Conservation (phyloP, 2,797 vertebrate genomes). For the Taenioides sp. region DNA sequence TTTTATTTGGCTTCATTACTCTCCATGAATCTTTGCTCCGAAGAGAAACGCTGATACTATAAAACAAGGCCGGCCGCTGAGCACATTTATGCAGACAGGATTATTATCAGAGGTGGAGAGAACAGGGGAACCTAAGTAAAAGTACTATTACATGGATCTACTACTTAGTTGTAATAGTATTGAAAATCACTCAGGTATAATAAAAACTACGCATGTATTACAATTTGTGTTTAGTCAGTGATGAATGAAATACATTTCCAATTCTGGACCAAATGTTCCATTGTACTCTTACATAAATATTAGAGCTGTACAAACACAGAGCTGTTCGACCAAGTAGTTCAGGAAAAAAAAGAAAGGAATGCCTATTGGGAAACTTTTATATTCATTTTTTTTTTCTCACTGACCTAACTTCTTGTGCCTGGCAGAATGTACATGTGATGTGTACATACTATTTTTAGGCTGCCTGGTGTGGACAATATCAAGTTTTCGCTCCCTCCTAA, state of each 20-base stretch:
- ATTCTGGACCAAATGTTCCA: neutral
- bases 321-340: neutral
- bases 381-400: neutral
- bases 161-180: neutral
- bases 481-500: conserved; percentile 21
- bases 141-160: neutral
- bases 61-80: conserved; percentile 67
- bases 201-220: neutral
- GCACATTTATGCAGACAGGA: conserved; percentile 62
- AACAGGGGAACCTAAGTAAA: neutral
- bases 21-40: conserved; percentile 93
- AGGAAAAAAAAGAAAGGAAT: neutral
- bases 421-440: neutral
- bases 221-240: too few relatives aligned
- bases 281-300: neutral
- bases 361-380: too few relatives aligned
- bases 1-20: conserved; percentile 95
- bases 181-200: neutral
- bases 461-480: conserved; percentile 26
- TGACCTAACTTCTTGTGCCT: neutral
- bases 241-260: neutral
- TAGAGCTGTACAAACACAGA: neutral
- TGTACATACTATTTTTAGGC: conserved; percentile 38
- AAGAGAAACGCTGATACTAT: conserved; percentile 85
- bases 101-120: conserved; percentile 43